Base-by-base conservation (phyloP, 2,888 invertebrate species). In the Oxystoma pomonae region DNA sequence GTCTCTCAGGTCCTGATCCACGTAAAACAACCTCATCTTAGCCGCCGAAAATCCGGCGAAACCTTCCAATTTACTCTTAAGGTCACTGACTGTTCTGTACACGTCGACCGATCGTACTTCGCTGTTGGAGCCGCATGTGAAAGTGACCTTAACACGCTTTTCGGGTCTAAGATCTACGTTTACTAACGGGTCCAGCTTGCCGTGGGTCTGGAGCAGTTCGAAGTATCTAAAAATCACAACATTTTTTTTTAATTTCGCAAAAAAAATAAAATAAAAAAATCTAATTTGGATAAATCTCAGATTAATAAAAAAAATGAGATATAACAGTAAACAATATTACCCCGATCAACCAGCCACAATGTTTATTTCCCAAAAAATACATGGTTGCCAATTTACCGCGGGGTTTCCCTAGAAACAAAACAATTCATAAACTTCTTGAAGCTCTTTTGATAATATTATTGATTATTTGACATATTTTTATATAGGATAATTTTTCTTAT, bases 1-100 rank as follows among this genome's bases (percentile, higher is more conserved):
- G n/a, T n/a, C n/a, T n/a, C n/a, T 82, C 57, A 88, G 81, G 71
- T 89, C 91, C 79, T 93, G 91, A 78, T 96, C 96, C 9, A 92
- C 87, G 78, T 96, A 96, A 80, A 90, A 96, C 18, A 97, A 83
- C 68, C 92, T 85, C 92, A 96, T 94, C 80, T 91, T 91, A 60
- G 89, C 86, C 0, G 91, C 89, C 35, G 92, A 88, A 77, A 95
- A 87, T 61, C 92, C 91, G 59, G 92, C 88, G 76, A 94, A 84
- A 49, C 89, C 84, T 77, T 94, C 94, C 74, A 94, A 80, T 70
- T 90, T 89, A 55, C 85, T 83, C 80, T 94, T 94, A 68, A 94
- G 81, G 77, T 96, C 94, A 63, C 86, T 86, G 16, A 95, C 92
- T 56, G 90, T 90, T 75, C 91, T 86, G 77, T 91, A 90, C 50